Evolutionary conservation across 2,113 vertebrate species (phyloP).

Genomic region (human (Homo sapiens)): DNA sequence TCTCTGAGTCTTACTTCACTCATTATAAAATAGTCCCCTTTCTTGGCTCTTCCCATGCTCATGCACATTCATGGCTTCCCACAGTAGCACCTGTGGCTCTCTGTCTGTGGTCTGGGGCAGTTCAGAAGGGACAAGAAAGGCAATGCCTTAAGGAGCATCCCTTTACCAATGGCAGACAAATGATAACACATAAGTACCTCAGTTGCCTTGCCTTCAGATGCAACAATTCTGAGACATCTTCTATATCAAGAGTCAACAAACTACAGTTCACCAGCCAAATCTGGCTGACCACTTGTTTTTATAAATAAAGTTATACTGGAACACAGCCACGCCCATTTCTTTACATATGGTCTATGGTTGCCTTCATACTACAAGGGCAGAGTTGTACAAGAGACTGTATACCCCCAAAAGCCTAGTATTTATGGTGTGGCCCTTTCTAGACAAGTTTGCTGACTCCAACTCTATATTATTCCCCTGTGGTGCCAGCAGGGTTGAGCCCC

Average conservation of each 20-base stretch:
- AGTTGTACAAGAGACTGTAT: too few relatives aligned
- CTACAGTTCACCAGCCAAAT: background rate
- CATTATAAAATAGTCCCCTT: background rate
- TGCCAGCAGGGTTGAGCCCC: background rate
- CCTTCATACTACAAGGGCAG: background rate
- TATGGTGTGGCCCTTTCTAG: background rate
- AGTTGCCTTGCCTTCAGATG: background rate
- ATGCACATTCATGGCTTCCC: background rate
- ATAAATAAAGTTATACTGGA: background rate
- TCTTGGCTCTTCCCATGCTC: background rate
- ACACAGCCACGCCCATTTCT: background rate
- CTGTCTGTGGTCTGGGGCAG: background rate
- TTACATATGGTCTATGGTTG: background rate
- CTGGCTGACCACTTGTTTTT: background rate
- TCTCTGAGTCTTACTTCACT: background rate
- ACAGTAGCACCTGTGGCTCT: background rate
- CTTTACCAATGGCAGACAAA: background rate
- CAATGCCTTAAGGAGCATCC: too few relatives aligned
- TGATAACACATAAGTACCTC: background rate
- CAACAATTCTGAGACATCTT: background rate
- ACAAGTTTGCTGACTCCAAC: background rate
- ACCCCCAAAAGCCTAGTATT: background rate
- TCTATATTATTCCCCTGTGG: background rate
- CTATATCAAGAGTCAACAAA: background rate
- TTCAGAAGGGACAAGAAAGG: background rate